Evolutionary conservation across 2,888 invertebrate genomes (phyloP), one percentile per base, ranked within the genome.

Genomic region (Ariolimax columbianus): DNA sequence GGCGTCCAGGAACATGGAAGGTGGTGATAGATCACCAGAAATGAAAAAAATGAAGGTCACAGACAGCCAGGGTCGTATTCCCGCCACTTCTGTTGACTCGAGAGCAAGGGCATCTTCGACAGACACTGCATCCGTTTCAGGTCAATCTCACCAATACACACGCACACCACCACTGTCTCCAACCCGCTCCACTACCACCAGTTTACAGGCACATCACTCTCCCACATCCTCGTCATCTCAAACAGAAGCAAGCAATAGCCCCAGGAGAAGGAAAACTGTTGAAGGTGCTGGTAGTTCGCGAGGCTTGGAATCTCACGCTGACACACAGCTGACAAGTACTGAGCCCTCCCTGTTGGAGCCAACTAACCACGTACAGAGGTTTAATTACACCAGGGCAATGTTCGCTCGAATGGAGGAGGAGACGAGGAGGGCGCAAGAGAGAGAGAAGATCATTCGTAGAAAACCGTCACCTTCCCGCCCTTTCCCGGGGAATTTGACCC

Each of bases 361-460:
- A n/a, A 90, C 91, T 23, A 92, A 89, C 83, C 93, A 94, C 89
- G 92, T 93, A 0, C 91, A 93, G 85, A 87, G 93, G 26, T 94
- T 94, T 83, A 93, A 92, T 82, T 91, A 92, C 87, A 93, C 93
- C 0, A 89, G 93, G 26, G 93, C 92, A 9, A 87, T 94, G 72
- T 94, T 94, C 87, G 93, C 93, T n/a, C 88, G 91, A n/a, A 89
- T 94, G 89, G 93, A 93, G 83, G 92, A 93, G 68, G 91, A 93
- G 79, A 90, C 85, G 0, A 88, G 88, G 47, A 40, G 82, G 63
- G 89, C 89, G 33, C 89, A 89, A 73, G 88, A 90, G 70, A 86
- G 85, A 17, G 88, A 87, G 38, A 83, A 88, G 59, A 85, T 87
- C 17, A 72, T 84, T 40, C 77, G 84, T 9, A 84, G 89, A 9